phyloP scores from a whole-genome alignment of 2,888 invertebrate genomes.

The Myopa tessellatipennis region DNA sequence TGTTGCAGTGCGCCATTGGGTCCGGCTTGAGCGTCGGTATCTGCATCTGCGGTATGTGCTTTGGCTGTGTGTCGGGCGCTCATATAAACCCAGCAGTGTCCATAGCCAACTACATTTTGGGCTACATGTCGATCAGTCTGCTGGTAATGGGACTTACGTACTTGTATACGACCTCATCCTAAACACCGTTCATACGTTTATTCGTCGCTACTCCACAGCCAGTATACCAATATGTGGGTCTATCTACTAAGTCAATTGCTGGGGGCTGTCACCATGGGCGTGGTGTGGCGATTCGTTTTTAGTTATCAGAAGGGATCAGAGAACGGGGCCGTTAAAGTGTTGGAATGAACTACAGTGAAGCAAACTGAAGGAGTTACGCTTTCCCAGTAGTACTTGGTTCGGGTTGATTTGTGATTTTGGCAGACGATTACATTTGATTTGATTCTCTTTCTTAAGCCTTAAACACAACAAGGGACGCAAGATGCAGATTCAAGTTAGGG shows the following conservation, averaged over 20 bases:
- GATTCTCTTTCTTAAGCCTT: no score
- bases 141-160: not conserved
- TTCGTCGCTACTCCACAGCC: constrained; percentile 75
- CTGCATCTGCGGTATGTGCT: constrained; percentile 40
- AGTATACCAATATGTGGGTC: constrained; percentile 77
- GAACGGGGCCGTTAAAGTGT: no score
- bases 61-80: constrained; percentile 41
- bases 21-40: constrained; percentile 38
- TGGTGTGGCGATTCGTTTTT: not conserved
- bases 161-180: constrained; percentile 59
- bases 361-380: no score
- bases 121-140: constrained; percentile 18
- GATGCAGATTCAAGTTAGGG: no score
- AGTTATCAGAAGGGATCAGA: not conserved
- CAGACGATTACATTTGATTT: no score
- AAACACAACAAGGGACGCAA: no score
- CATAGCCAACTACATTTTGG: constrained; percentile 34
- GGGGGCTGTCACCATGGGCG: constrained; percentile 59
- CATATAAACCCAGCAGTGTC: constrained; percentile 43
- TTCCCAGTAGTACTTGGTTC: no score
- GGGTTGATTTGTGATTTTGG: no score
- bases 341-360: no score
- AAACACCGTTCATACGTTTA: constrained; percentile 78
- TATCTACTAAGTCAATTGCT: constrained; percentile 75
- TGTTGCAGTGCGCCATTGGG: constrained; percentile 34